Base-by-base conservation (phyloP, 1,140 invertebrate genomes). In the Scaptomyza graminum region DNA sequence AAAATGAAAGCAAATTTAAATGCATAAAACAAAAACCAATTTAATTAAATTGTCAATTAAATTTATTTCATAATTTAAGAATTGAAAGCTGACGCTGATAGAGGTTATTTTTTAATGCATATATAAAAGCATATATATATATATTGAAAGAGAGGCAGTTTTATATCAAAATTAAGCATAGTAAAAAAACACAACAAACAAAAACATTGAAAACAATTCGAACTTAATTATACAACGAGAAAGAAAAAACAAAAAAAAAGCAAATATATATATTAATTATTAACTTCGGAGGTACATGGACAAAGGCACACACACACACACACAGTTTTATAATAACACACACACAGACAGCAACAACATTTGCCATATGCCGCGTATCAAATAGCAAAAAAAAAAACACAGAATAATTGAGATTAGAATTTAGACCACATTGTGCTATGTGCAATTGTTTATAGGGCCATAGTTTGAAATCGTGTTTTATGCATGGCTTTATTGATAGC, bases 181-280 rank as follows among this genome's bases (percentile, higher is more conserved):
- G 82, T 87, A 59, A 84, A 82, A 59, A 84, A 77, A 72, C 78
- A 79, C 50, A 79, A 79, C 73, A 77, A 74, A 77, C 55, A 68
- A 63, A 87, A 85, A 79, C 75, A 85, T 90, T 90, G 81, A 90
- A 90, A 90, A 87, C 87, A 82, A 90, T 90, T 90, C 85, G 87
- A 90, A 90, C 87, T 90, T 90, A 90, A 90, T 85, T 85, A 82
- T 90, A 90, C 87, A 90, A 90, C 87, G 87, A 90, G 80, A 80
- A 89, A 89, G 59, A 65, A 67, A 74, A 66, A 62, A 51, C 57
- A 73, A 73, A 70, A 7, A 28, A 64, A 62, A 65, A 43, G 69
- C 25, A 57, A 64, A 65, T 47, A 71, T 65, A 75, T 71, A 71
- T 71, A 75, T 57, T 75, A 75, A 75, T 62, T 71, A 75, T 61